Base-by-base conservation (phyloP, 2,888 invertebrate species). In the Stratiomys singularior region DNA sequence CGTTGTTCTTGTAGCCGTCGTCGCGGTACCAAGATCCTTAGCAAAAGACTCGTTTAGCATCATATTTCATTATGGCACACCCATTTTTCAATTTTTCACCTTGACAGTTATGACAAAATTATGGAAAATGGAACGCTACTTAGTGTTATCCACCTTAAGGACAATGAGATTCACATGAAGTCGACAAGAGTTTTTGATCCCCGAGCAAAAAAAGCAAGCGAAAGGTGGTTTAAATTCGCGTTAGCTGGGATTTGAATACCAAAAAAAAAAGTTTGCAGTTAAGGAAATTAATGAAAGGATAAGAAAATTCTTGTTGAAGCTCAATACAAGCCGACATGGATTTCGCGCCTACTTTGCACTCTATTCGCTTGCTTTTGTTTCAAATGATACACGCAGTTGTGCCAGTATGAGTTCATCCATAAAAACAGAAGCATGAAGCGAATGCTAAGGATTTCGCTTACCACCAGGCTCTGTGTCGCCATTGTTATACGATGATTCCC, bases 21-120 rank as follows among this genome's bases (percentile, higher is more conserved):
- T 25, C 21, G 11, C 13, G 21, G 23, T 64, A 9, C 47, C 44
- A 46, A 9, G 47, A 7, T 13, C 15, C 18, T 9, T 5, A 37
- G 37, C 37, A 37, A 37, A 37, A 37, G 37, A 5, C 9, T 37
- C 3, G 37, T 15, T 47, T 2, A 13, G 13, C n/a, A 23, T 30
- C 58, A 74, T 74, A 58, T 74, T 58, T 74, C 74, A 74, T 74
- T 58, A 58, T 4, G 13, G 44, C 37, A 30, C 4, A 30, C 58
- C 58, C 60, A 60, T 74, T 74, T 74, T 74, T 74, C 74, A 74
- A 58, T 58, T 74, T 69, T 74, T 60, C 28, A 58, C 74, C 74
- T 58, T 58, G 74, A 74, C 74, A 74, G 74, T 60, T 74, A 58
- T 60, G 74, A 74, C 60, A 60, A 74, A 74, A 74, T 74, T 74